phyloP scores from a whole-genome alignment of 2,888 invertebrate species.

The Drosophila nigricruria region DNA sequence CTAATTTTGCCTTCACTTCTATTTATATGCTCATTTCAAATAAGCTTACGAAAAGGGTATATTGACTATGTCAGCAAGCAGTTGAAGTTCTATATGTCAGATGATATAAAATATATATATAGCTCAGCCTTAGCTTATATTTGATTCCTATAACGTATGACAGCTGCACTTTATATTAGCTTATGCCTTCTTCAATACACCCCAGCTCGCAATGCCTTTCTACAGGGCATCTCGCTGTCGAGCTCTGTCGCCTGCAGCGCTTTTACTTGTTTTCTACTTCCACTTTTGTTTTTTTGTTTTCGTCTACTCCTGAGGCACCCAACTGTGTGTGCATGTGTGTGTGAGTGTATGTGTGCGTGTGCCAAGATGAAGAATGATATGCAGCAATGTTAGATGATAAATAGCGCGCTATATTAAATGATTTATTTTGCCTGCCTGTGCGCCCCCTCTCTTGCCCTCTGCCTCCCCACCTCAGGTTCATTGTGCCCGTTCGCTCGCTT shows the following conservation, averaged over 20 bases:
- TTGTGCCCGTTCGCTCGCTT: conserved; percentile 55
- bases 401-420: conserved; percentile 81
- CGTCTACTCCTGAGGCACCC: conserved; percentile 69
- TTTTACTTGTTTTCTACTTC: conserved; percentile 42
- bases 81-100: neutral
- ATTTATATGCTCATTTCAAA: conserved; percentile 26
- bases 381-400: conserved; percentile 75
- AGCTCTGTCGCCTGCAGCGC: neutral
- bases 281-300: conserved; percentile 43
- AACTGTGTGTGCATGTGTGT: conserved; percentile 48
- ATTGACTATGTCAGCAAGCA: neutral
- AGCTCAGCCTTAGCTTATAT: neutral
- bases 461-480: conserved; percentile 55
- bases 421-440: conserved; percentile 63
- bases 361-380: conserved; percentile 75
- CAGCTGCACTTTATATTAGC: neutral
- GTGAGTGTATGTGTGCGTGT: conserved; percentile 33
- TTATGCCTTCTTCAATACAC: neutral
- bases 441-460: conserved; percentile 7
- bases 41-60: conserved; percentile 1
- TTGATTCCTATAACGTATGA: neutral
- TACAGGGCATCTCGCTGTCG: conserved; percentile 14
- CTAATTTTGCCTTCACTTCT: conserved; percentile 57
- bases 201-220: neutral
- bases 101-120: neutral